Percentiles rank a stretch among this genome's conserved stretches.
Evolutionary conservation across 2,888 invertebrate genomes (phyloP).

Genomic region (Emmelina monodactyla): DNA sequence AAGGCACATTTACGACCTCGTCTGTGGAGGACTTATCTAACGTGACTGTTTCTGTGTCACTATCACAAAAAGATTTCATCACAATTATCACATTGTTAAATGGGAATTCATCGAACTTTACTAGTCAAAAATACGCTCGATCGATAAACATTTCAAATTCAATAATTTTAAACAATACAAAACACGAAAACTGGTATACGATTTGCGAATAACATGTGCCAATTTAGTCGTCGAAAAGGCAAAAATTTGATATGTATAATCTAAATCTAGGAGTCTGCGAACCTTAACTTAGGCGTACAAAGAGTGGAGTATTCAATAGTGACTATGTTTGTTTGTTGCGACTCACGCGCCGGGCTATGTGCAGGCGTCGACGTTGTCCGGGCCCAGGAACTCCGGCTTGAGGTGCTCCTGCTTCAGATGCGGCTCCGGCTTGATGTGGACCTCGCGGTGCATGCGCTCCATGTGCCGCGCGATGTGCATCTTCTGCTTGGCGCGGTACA

Average conservation of each 20-base stretch:
- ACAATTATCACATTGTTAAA: constrained; percentile 51
- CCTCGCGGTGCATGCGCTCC: constrained; percentile 82
- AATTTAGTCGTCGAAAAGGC: constrained; percentile 17
- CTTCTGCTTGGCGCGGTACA: constrained; percentile 84
- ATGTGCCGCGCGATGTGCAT: constrained; percentile 85
- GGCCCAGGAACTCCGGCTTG: constrained; percentile 57
- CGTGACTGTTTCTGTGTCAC: constrained; percentile 57
- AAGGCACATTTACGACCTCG: constrained; percentile 25
- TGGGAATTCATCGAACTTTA: constrained; percentile 37
- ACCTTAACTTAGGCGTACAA: constrained; percentile 18
- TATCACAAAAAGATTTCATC: constrained; percentile 60
- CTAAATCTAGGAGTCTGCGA: constrained; percentile 16
- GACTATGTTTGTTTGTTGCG: constrained; percentile 13
- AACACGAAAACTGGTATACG: constrained; percentile 1
- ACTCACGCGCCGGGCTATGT: constrained; percentile 28
- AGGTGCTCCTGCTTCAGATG: constrained; percentile 57
- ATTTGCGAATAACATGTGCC: constrained; percentile 1
- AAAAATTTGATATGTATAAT: constrained; percentile 27
- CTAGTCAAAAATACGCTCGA: constrained; percentile 2
- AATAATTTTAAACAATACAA: background rate
- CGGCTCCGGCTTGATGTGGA: constrained; percentile 58
- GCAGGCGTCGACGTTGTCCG: constrained; percentile 62
- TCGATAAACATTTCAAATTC: background rate
- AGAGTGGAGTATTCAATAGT: constrained; percentile 29
- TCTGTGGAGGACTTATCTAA: constrained; percentile 43